Evolutionary conservation across 1,140 invertebrate species (phyloP).

Genomic region (Polypedilum vanderplanki): DNA sequence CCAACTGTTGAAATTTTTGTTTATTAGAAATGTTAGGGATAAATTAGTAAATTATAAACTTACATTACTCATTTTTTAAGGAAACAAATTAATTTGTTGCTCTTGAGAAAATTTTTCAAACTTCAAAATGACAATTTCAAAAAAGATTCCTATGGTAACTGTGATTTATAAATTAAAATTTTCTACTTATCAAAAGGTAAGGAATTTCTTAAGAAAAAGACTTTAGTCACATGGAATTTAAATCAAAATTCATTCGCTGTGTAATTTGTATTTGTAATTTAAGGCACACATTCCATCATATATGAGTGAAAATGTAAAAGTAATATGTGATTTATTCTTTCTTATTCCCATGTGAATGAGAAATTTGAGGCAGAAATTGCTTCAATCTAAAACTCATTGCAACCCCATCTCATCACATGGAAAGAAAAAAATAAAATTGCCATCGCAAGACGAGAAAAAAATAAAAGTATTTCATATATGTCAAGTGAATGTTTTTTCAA

Average conservation of each 20-base stretch:
- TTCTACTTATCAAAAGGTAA: background rate
- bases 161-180: conserved; percentile 8
- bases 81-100: background rate
- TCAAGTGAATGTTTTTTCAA: conserved; percentile 7
- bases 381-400: conserved; percentile 27
- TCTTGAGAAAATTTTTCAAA: background rate
- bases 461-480: background rate
- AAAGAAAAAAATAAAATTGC: conserved; percentile 23
- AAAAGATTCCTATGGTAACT: background rate
- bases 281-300: background rate
- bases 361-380: conserved; percentile 22
- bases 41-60: background rate
- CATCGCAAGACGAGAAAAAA: background rate
- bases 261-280: conserved; percentile 14
- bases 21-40: background rate
- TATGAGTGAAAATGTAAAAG: conserved; percentile 8
- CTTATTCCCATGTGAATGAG: conserved; percentile 3
- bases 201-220: background rate
- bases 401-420: background rate
- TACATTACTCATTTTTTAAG: background rate
- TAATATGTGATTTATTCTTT: conserved; percentile 24
- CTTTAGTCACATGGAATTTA: background rate
- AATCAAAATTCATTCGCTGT: conserved; percentile 5
- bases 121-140: background rate
- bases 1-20: conserved; percentile 52